Base-by-base conservation (phyloP, 2,797 vertebrate species). In the Chloroceryle inda region DNA sequence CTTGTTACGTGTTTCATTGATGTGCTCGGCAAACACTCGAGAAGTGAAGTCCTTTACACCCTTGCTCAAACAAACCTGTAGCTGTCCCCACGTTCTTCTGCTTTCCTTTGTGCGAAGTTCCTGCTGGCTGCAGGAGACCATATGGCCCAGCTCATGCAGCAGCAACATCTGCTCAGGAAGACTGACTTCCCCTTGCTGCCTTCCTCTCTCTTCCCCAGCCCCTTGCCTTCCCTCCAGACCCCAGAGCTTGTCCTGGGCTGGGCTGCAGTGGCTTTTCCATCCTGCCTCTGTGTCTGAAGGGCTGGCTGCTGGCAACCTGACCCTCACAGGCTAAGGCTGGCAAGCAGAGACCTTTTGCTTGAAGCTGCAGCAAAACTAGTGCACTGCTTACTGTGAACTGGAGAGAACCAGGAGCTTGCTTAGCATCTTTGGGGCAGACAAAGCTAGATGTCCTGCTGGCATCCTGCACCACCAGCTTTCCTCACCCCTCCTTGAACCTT, bases 91-190 rank as follows among this genome's bases (percentile, higher is more conserved):
- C 0, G 2, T 77, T 91, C 63, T 67, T 50, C 76, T 63, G 55
- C 74, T 88, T 86, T 81, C 69, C 49, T 75, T 75, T 52, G 63
- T 17, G 3, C 5, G 2, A 44, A 31, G 66, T 77, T 90, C 52
- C 74, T 88, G 85, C 53, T 80, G 11, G 64, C 85, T 78, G 73
- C 52, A 47, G 84, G 79, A 82, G 82, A 49, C 79, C 92, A 78
- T 86, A 89, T 89, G 94, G 95, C 79, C 53, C 79, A 69, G 87
- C 55, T 88, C 42, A 2, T 0, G 0, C 27, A 53, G 52, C 1
- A 1, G 53, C 0, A 4, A 88, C 90, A 89, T 84, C 90, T 94
- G 94, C 90, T 83, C 83, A 92, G 88, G 95, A 94, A 95, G 93
- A 80, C 78, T 55, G 29, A 85, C 84, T 83, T 85, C 87, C 89